Evolutionary conservation across 2,888 invertebrate species (phyloP), one percentile per base, ranked within the genome.

Genomic region (Zhuqinia jingwanae): DNA sequence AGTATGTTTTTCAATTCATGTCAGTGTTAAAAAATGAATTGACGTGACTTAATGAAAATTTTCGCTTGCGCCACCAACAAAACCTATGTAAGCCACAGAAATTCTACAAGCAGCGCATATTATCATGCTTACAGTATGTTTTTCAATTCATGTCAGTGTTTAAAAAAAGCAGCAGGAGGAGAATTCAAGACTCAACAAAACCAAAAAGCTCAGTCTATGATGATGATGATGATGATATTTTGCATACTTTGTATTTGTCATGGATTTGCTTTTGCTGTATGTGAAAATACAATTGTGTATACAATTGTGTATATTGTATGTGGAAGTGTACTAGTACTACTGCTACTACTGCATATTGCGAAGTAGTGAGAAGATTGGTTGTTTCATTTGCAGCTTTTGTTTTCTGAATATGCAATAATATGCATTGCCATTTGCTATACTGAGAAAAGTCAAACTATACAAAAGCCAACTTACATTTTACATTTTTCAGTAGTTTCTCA

Each of bases 21-120:
- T 30, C 36, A 36, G 8, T 58, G 58, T 58, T 36, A 0, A 36
- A 36, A 36, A 65, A 65, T 65, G 63, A 65, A 65, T 65, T 65
- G 63, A 36, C 63, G 63, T 65, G 63, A 65, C 63, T 65, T 65
- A 60, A 30, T 65, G 60, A 65, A 65, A 63, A 17, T 30, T 36
- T 65, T 65, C n/a, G 36, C 63, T 36, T n/a, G 17, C 56, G 17
- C 56, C 22, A 56, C 56, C 17, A 56, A 1, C 20, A 20, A 36
- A n/a, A n/a, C n/a, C n/a, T n/a, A n/a, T n/a, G n/a, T n/a, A n/a
- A n/a, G n/a, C 15, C 1, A 53, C 53, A 1, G 53, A n/a, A 53
- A 58, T 13, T 27, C 2, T 1, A 25, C 2, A 3, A 60, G 60
- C 27, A 25, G 27, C 15, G 15, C n/a, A n/a, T n/a, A n/a, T n/a